phyloP scores from a whole-genome alignment of 2,113 vertebrate species.

The Tretioscincus oriximinensis region DNA sequence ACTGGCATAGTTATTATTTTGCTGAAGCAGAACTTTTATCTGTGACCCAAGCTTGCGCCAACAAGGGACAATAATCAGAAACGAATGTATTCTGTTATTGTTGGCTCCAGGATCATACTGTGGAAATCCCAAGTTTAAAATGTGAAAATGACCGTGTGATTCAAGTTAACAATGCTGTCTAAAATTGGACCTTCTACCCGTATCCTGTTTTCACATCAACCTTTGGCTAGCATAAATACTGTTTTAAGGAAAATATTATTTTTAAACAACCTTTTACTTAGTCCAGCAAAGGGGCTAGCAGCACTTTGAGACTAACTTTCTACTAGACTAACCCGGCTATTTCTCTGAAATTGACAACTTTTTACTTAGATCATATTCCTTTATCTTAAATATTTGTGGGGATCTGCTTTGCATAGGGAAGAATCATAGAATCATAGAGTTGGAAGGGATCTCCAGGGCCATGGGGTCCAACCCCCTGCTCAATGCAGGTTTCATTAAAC shows the following conservation, averaged over 20 bases:
- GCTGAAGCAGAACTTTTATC: neutral
- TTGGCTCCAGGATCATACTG: conserved; percentile 45
- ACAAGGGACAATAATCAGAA: conserved; percentile 33
- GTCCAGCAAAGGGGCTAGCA: too few species aligned
- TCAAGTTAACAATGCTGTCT: conserved; percentile 39
- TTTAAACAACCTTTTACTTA: conserved; percentile 16
- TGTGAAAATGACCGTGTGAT: conserved; percentile 23
- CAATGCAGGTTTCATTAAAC: too few species aligned
- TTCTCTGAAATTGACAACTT: too few species aligned
- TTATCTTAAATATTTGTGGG: conserved; percentile 12
- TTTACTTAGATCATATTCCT: conserved; percentile 5
- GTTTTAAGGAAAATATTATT: conserved; percentile 12
- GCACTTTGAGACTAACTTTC: too few species aligned
- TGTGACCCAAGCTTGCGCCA: conserved; percentile 34
- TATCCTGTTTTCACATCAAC: conserved; percentile 60
- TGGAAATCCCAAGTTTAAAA: conserved; percentile 72
- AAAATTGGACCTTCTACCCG: conserved; percentile 49
- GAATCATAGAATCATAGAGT: too few species aligned
- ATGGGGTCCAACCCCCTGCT: too few species aligned
- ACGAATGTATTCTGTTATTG: conserved; percentile 35
- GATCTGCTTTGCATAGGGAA: neutral
- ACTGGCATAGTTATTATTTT: neutral
- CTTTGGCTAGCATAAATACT: conserved; percentile 33
- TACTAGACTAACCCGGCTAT: too few species aligned
- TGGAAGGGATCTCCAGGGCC: too few species aligned